Percentiles rank a stretch among this genome's conserved stretches.
phyloP scores from a whole-genome alignment of 2,113 vertebrate genomes.

The Ceyx melanurus region DNA sequence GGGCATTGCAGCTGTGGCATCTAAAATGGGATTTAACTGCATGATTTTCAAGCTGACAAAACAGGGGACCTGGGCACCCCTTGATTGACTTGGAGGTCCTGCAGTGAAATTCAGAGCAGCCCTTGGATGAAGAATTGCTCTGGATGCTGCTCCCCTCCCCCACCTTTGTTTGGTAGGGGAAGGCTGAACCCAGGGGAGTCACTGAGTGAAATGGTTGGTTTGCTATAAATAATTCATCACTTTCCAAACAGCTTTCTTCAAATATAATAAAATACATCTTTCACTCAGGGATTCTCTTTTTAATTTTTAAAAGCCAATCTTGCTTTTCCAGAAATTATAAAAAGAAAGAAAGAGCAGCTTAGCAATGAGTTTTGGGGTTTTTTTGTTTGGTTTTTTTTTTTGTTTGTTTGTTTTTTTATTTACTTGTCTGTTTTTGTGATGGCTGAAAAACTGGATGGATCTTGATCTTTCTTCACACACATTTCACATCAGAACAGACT shows the following conservation, averaged over 20 bases:
- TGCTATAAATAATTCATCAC: slow-evolving; percentile 38
- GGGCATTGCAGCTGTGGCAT: not conserved
- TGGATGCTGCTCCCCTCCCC: not conserved
- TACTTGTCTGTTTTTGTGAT: slow-evolving; percentile 11
- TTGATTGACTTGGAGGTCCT: not conserved
- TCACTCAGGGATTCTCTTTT: slow-evolving; percentile 8
- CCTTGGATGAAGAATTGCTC: not conserved
- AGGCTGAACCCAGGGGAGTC: not conserved
- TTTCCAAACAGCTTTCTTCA: slow-evolving; percentile 24
- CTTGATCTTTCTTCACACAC: slow-evolving; percentile 26
- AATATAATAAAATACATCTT: not conserved
- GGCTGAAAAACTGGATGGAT: not conserved
- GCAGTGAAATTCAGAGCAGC: not conserved
- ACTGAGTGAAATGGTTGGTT: slow-evolving; percentile 5
- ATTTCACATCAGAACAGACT: slow-evolving; percentile 1
- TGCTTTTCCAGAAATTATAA: not conserved
- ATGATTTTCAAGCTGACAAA: not conserved
- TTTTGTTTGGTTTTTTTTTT: not conserved
- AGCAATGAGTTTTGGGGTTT: not conserved
- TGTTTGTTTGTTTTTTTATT: not conserved
- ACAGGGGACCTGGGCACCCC: not conserved
- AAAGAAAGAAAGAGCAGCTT: not conserved
- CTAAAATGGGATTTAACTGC: not conserved
- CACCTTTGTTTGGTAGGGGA: not conserved
- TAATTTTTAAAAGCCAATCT: not conserved